Percentiles rank a stretch among this genome's conserved stretches.
Conservation (phyloP, 2,113 vertebrate species). For the Siniperca knerii region DNA sequence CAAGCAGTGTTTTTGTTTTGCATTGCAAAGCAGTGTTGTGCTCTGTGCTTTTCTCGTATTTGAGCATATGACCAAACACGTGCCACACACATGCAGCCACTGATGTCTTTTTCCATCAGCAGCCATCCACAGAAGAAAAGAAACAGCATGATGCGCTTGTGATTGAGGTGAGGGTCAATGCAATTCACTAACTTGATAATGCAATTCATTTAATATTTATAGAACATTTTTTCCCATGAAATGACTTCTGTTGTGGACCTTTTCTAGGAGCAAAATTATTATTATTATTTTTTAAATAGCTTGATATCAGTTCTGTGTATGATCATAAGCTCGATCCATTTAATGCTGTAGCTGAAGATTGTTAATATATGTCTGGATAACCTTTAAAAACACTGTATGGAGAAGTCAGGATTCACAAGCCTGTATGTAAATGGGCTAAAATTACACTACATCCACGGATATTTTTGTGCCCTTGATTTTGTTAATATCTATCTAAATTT, state of each 20-base stretch:
- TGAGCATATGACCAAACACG: slow-evolving; percentile 60
- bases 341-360: background rate
- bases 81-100: slow-evolving; percentile 44
- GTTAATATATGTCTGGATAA: background rate
- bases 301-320: background rate
- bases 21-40: slow-evolving; percentile 62
- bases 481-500: slow-evolving; percentile 10
- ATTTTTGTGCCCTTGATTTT: background rate
- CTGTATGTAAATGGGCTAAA: background rate
- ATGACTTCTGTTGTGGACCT: slow-evolving; percentile 1
- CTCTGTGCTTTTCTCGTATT: slow-evolving; percentile 49
- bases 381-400: background rate
- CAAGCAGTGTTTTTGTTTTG: slow-evolving; percentile 67
- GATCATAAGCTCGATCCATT: background rate
- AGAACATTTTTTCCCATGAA: slow-evolving; percentile 25
- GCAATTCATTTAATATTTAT: slow-evolving; percentile 51
- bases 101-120: slow-evolving; percentile 41
- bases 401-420: background rate
- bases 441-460: background rate
- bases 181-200: slow-evolving; percentile 35
- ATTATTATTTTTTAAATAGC: background rate
- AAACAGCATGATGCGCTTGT: background rate
- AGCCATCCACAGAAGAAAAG: slow-evolving; percentile 1
- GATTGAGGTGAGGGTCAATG: slow-evolving; percentile 37
- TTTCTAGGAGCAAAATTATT: background rate